Conservation (phyloP, 2,113 vertebrate genomes). For the Chinchilla lanigera region DNA sequence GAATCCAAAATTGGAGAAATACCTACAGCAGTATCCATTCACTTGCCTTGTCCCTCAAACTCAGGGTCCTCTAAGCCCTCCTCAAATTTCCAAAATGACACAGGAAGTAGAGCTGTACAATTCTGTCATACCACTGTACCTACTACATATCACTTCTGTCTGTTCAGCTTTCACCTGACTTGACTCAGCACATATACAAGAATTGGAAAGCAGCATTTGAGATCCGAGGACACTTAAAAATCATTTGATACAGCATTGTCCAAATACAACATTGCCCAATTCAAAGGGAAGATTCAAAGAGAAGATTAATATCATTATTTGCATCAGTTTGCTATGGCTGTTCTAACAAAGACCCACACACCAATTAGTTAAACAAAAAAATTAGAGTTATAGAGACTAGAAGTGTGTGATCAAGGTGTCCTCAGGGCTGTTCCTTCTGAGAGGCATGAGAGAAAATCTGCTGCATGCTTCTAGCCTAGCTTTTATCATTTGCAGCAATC, state of each 20-base stretch:
- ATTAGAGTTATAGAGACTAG: neutral
- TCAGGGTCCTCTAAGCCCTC: neutral
- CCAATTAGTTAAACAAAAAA: neutral
- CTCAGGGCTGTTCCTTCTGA: neutral
- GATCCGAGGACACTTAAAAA: neutral
- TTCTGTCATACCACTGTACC: rapidly evolving
- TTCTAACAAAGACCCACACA: neutral
- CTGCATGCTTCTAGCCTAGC: neutral
- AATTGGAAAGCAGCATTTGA: neutral
- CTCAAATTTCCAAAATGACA: neutral
- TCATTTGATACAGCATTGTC: neutral
- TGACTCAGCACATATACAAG: neutral
- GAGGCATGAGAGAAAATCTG: neutral
- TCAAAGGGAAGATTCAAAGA: neutral
- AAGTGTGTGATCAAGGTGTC: neutral
- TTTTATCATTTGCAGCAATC: neutral
- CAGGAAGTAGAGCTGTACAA: neutral
- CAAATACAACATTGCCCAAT: neutral
- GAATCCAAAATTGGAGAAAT: neutral
- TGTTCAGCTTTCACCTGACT: neutral
- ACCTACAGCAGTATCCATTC: neutral
- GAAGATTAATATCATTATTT: neutral
- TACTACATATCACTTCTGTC: neutral
- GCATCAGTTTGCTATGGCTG: neutral
- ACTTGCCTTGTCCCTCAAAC: neutral